A percentile compares a stretch with the other conserved stretches of the same genome.
These are phyloP conservation scores for Australoheros facetus DNA, from an alignment of 2,797 vertebrate genomes.

Conservation along the genomic window DNA sequence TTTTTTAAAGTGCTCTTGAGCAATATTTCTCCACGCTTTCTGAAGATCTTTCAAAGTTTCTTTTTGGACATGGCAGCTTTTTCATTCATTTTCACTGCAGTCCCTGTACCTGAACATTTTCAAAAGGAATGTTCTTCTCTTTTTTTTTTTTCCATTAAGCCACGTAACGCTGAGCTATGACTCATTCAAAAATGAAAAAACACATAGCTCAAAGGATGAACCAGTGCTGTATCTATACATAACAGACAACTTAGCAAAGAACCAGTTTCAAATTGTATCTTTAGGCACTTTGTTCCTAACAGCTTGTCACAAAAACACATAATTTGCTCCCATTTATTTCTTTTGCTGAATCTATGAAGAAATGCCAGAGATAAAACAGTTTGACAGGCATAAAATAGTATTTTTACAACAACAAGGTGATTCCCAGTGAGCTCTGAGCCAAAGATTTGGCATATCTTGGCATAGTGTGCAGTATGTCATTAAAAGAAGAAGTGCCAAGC, in stretches of 20 bases:
- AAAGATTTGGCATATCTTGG: not conserved
- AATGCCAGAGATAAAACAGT: not conserved
- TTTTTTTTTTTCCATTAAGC: not conserved
- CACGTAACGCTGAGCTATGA: not conserved
- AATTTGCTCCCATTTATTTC: not conserved
- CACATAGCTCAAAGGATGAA: not conserved
- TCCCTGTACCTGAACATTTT: too few species aligned
- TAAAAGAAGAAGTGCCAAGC: not conserved
- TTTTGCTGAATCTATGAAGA: not conserved
- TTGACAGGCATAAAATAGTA: not conserved
- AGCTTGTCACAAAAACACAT: rapidly evolving
- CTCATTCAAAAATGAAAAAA: not conserved
- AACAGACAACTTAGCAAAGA: not conserved
- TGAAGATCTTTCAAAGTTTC: not conserved
- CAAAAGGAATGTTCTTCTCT: not conserved
- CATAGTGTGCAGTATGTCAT: not conserved
- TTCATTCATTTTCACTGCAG: too few species aligned
- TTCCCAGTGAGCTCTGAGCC: not conserved
- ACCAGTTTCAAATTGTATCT: not conserved
- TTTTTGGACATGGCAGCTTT: not conserved
- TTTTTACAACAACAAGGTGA: not conserved
- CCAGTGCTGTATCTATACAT: not conserved
- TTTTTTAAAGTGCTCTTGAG: not conserved
- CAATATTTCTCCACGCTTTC: too few species aligned
- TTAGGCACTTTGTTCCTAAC: not conserved